These are phyloP conservation scores for Athalia cordata DNA, from an alignment of 2,888 invertebrate genomes.

Conservation along the genomic window DNA sequence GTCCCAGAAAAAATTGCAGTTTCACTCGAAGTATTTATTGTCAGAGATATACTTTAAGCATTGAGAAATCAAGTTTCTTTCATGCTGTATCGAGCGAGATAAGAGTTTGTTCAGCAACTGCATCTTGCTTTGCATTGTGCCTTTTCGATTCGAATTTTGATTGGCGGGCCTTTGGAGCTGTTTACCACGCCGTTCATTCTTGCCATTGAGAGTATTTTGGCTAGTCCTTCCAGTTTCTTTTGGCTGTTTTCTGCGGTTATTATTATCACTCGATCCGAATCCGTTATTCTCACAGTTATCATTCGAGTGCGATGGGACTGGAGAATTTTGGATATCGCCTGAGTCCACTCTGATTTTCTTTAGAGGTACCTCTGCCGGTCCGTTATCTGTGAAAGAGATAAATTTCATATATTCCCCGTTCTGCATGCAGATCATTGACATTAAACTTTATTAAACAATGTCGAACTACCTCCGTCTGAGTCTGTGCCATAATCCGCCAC, in stretches of 20 bases:
- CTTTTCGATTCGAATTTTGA: constrained; percentile 9
- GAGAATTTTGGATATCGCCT: constrained; percentile 11
- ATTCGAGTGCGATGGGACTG: neutral
- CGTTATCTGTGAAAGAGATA: constrained; percentile 58
- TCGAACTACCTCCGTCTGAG: constrained; percentile 61
- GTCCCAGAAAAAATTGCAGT: neutral
- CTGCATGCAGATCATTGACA: neutral
- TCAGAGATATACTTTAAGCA: constrained; percentile 88
- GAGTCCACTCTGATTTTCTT: constrained; percentile 56
- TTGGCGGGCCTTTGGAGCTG: constrained; percentile 23
- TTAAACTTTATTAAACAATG: neutral
- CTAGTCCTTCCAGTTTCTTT: constrained; percentile 18
- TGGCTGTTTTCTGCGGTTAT: constrained; percentile 28
- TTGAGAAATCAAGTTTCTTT: constrained; percentile 90
- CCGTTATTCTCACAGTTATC: constrained; percentile 25
- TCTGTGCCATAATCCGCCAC: constrained; percentile 66
- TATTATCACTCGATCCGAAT: constrained; percentile 6
- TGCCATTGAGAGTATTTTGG: constrained; percentile 43
- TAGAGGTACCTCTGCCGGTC: constrained; percentile 64
- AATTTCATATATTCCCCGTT: neutral
- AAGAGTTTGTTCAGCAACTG: constrained; percentile 82
- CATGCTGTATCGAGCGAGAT: constrained; percentile 86
- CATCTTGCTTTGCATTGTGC: constrained; percentile 7
- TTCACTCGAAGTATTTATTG: constrained; percentile 82
- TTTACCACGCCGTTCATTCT: constrained; percentile 6